Conservation (phyloP, 2,888 invertebrate species). For the Lepidocyrtoides sp. region DNA sequence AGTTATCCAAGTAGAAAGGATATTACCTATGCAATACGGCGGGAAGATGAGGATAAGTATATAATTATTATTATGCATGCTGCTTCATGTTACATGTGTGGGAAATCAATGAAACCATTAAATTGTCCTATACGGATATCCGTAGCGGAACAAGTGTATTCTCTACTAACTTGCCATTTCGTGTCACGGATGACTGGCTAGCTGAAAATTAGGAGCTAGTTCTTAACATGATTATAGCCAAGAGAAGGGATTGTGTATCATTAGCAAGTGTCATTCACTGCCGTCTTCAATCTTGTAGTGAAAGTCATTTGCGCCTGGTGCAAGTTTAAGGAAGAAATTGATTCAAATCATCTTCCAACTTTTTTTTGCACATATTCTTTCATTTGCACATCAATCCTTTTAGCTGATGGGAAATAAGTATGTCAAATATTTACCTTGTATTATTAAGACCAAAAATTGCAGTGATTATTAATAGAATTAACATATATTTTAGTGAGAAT, state of each 20-base stretch:
- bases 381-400: neutral
- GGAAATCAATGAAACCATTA: neutral
- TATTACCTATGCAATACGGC: neutral
- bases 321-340: neutral
- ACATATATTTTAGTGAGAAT: no score
- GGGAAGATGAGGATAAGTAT: neutral
- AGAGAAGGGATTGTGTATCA: conserved; percentile 9
- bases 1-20: neutral
- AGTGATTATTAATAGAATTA: no score
- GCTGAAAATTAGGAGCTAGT: conserved; percentile 40
- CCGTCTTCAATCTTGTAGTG: neutral
- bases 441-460: no score
- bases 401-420: neutral
- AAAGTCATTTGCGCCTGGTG: neutral
- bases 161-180: neutral
- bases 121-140: neutral
- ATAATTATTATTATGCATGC: neutral
- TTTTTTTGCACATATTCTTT: no score
- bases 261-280: conserved; percentile 44
- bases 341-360: no score
- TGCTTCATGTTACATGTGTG: neutral
- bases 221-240: conserved; percentile 54
- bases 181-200: conserved; percentile 55
- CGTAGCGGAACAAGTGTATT: neutral
- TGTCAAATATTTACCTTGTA: neutral